Conservation (phyloP, 2,888 invertebrate genomes). For the Gymnocheta viridis region DNA sequence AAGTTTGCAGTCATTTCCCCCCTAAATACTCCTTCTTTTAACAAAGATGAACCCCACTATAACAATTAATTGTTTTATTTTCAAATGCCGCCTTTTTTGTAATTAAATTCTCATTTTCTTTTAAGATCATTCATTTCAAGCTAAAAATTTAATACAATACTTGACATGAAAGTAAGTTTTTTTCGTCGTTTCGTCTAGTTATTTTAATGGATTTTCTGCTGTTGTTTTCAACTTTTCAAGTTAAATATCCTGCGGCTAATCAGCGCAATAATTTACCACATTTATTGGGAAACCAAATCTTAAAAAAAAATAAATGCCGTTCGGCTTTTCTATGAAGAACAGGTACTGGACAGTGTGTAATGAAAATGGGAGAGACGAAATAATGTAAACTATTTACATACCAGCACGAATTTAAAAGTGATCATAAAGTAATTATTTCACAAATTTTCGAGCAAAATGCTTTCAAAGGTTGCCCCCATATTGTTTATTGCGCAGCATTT, state of each 20-base stretch:
- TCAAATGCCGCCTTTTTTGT: conserved; percentile 53
- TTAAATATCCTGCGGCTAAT: conserved; percentile 45
- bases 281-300: conserved; percentile 33
- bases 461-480: conserved; percentile 25
- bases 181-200: not conserved
- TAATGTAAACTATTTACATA: conserved; percentile 40
- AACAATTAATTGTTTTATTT: conserved; percentile 60
- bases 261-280: conserved; percentile 61
- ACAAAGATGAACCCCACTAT: not conserved
- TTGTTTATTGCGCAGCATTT: conserved; percentile 15
- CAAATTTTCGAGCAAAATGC: not conserved
- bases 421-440: conserved; percentile 35
- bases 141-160: conserved; percentile 56
- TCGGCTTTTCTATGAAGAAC: conserved; percentile 2
- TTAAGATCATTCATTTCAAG: conserved; percentile 12
- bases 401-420: conserved; percentile 40
- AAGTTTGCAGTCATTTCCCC: not conserved
- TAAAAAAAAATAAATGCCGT: conserved; percentile 14
- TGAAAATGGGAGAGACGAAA: not conserved
- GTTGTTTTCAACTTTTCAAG: conserved; percentile 1
- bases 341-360: not conserved
- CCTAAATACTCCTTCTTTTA: not conserved
- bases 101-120: conserved; percentile 66
- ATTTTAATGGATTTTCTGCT: conserved; percentile 46
- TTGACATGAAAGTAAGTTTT: conserved; percentile 1